These are phyloP conservation scores for Eudyptes chrysolophus DNA, from an alignment of 2,113 vertebrate species.

Conservation along the genomic window DNA sequence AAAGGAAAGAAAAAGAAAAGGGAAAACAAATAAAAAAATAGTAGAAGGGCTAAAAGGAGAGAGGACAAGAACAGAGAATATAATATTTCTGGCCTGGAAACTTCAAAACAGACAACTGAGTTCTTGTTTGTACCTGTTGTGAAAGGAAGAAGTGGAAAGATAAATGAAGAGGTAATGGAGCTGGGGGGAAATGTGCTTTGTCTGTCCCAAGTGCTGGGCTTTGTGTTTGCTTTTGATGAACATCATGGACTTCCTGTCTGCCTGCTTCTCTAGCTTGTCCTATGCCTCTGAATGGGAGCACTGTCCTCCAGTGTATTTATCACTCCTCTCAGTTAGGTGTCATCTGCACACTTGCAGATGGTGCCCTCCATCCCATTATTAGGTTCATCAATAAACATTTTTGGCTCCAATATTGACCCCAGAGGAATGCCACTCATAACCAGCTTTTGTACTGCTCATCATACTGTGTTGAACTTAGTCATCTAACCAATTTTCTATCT, in stretches of 20 bases:
- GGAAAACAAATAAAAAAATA: neutral
- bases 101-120: neutral
- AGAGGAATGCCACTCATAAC: neutral
- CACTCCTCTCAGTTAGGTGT: neutral
- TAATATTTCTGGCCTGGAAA: neutral
- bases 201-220: neutral
- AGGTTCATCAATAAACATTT: neutral
- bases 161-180: neutral
- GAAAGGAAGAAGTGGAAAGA: neutral
- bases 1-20: neutral
- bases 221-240: neutral
- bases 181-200: neutral
- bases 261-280: neutral
- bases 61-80: neutral
- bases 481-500: neutral
- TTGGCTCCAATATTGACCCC: neutral
- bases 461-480: neutral
- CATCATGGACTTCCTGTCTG: neutral
- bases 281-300: neutral
- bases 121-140: neutral
- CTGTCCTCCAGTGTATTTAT: neutral
- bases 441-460: neutral
- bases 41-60: neutral
- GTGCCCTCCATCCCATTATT: neutral
- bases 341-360: neutral